A percentile compares a stretch with the other conserved stretches of the same genome.
phyloP scores from a whole-genome alignment of 2,797 vertebrate genomes.

The Sphaeramia orbicularis region DNA sequence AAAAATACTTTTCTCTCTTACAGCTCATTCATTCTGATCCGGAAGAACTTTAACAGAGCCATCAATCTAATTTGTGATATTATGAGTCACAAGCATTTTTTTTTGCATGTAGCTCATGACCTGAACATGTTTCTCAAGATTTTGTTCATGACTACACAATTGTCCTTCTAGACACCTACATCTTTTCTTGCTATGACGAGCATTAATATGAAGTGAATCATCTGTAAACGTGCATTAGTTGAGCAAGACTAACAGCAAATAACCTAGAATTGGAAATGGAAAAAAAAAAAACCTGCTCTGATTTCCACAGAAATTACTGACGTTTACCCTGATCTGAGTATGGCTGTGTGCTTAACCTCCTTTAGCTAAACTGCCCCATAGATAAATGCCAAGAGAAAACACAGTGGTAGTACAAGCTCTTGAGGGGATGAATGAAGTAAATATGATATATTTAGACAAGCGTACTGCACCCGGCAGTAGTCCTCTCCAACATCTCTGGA shows the following conservation, averaged over 20 bases:
- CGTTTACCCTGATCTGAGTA: slow-evolving; percentile 46
- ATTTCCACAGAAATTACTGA: slow-evolving; percentile 50
- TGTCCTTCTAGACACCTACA: neutral
- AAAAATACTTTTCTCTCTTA: slow-evolving; percentile 29
- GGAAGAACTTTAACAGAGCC: slow-evolving; percentile 25
- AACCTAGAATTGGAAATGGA: slow-evolving; percentile 17
- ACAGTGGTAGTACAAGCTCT: slow-evolving; percentile 35
- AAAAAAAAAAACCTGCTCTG: slow-evolving; percentile 35
- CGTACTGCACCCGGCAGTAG: slow-evolving; percentile 25
- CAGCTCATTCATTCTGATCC: slow-evolving; percentile 19
- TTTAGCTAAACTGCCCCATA: slow-evolving; percentile 54
- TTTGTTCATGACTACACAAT: slow-evolving; percentile 4
- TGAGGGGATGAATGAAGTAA: slow-evolving; percentile 55
- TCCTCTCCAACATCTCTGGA: slow-evolving; percentile 11
- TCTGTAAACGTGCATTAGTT: neutral
- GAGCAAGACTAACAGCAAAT: neutral
- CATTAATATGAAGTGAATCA: slow-evolving; percentile 17
- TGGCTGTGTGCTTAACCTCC: slow-evolving; percentile 39
- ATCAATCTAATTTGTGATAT: slow-evolving; percentile 10
- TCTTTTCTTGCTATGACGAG: neutral
- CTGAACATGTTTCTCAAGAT: slow-evolving; percentile 5
- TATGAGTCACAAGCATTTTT: neutral
- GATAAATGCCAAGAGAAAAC: slow-evolving; percentile 40
- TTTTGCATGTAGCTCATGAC: slow-evolving; percentile 5
- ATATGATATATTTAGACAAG: slow-evolving; percentile 72